A percentile compares a stretch with the other conserved stretches of the same genome.
Evolutionary conservation across 2,113 vertebrate species (phyloP).

Genomic region (Chionodraco myersi): DNA sequence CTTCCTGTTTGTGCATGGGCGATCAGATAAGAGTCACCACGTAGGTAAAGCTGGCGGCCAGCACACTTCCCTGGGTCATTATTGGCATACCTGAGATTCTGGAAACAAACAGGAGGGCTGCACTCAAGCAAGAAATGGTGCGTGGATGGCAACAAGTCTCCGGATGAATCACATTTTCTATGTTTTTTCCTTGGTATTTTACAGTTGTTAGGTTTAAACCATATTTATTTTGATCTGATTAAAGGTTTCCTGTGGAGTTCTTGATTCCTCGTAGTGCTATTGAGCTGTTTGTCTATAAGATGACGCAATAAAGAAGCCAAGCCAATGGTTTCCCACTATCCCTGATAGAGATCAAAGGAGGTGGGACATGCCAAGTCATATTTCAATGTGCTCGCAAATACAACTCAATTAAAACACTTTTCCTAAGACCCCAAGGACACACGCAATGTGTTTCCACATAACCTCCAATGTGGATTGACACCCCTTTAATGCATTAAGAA

Average conservation of each 20-base stretch:
- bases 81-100: constrained; percentile 57
- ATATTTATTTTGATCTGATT: neutral
- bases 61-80: constrained; percentile 36
- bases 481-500: neutral
- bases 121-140: constrained; percentile 9
- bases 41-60: constrained; percentile 24
- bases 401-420: neutral
- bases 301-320: neutral
- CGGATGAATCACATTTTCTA: neutral
- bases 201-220: neutral
- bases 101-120: constrained; percentile 13
- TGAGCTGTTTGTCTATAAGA: neutral
- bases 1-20: constrained; percentile 50
- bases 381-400: neutral
- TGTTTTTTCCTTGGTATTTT: neutral
- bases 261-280: neutral
- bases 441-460: neutral
- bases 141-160: constrained; percentile 9
- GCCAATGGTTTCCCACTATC: neutral
- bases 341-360: neutral
- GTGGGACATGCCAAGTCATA: no score
- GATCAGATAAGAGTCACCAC: constrained; percentile 53
- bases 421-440: neutral
- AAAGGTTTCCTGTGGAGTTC: neutral
- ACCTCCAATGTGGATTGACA: neutral